Base-by-base conservation (phyloP, 2,797 vertebrate genomes). In the Podarcis lilfordi region DNA sequence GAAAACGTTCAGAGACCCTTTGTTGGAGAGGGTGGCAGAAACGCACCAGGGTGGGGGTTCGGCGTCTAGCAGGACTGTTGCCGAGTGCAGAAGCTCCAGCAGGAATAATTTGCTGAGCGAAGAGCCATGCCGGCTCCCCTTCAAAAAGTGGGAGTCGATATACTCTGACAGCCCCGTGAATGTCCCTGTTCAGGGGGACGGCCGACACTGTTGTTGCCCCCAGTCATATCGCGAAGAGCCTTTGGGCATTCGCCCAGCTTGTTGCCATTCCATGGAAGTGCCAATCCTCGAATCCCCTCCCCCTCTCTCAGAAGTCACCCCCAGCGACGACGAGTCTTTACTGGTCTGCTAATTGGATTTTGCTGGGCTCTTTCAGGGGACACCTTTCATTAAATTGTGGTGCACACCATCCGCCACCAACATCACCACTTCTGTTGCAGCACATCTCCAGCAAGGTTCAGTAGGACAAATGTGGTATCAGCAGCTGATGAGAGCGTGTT, bases 311-410 rank as follows among this genome's bases (percentile, higher is more conserved):
- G 96, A 97, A 86, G 87, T 92, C 82, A 95, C 84, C 80, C 95
- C 94, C 92, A 97, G 97, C 92, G 97, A 97, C 5, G 97, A 97
- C 1, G 97, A 98, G 79, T 97, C 97, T 90, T 95, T 98, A 92
- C 94, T 98, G 91, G 95, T 97, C 94, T 97, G 97, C 95, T 98
- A 95, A 97, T 95, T 90, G 94, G 90, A 88, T 1, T 92, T 93
- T 90, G 45, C 93, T 91, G 84, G 83, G 89, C 87, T 89, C 84
- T 84, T 90, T 6, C 89, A 88, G 61, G 11, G 83, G 81, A 84
- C 89, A 91, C 88, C 92, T 91, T 81, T 2, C 71, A 82, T 85
- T 81, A 75, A 68, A 45, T 59, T 40, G 82, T 50, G 45, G 2
- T 82, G 85, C 84, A 55, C 86, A 89, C 87, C 13, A 79, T 55